Evolutionary conservation across 2,797 vertebrate species (phyloP).

Genomic region (Linurgus olivaceus): DNA sequence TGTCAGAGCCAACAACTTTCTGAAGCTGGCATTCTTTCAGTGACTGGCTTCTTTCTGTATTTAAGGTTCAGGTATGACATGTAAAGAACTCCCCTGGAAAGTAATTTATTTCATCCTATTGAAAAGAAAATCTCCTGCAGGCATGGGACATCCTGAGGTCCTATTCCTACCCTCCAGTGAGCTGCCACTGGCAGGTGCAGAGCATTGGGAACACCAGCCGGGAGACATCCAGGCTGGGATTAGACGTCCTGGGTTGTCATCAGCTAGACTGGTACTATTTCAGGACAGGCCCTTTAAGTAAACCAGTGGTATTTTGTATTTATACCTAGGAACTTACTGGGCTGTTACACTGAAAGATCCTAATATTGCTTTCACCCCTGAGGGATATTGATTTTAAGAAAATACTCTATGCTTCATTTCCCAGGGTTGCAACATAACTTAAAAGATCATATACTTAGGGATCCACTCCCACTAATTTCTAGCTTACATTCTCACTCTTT

Average conservation of each 20-base stretch:
- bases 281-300: background rate
- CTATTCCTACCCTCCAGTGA: background rate
- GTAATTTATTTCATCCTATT: background rate
- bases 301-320: background rate
- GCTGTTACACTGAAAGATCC: background rate
- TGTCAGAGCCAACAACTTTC: background rate
- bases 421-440: background rate
- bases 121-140: background rate
- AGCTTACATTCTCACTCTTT: background rate
- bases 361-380: background rate
- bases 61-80: background rate
- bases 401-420: background rate
- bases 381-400: background rate
- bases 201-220: fast-evolving
- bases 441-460: background rate
- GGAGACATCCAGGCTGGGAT: background rate
- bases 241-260: background rate
- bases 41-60: background rate
- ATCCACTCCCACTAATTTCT: conserved; percentile 8
- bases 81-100: background rate
- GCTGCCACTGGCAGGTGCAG: background rate
- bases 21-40: background rate
- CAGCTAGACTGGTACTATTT: background rate
- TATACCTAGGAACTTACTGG: background rate
- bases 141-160: background rate